These are phyloP conservation scores for Engraulis encrasicolus DNA, from an alignment of 2,113 vertebrate species.

Conservation along the genomic window DNA sequence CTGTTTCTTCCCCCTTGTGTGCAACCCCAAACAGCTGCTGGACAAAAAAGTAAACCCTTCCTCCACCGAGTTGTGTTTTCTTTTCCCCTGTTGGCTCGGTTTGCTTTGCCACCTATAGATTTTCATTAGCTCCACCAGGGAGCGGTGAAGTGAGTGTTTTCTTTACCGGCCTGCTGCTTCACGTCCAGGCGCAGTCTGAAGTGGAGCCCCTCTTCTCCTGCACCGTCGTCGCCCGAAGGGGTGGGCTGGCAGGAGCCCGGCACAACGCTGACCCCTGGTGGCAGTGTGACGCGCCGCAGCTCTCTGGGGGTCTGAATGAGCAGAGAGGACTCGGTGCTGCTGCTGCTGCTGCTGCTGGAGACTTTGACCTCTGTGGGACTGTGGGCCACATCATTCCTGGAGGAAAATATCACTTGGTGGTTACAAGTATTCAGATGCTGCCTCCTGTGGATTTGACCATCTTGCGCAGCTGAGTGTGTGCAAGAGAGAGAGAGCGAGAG, in stretches of 20 bases:
- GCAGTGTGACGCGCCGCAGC: slow-evolving; percentile 67
- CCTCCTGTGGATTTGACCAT: background rate
- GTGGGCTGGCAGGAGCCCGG: slow-evolving; percentile 78
- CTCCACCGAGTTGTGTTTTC: background rate
- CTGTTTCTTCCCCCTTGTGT: no score
- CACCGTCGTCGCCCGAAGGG: slow-evolving; percentile 57
- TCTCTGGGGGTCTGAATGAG: slow-evolving; percentile 59
- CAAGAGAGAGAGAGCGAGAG: background rate
- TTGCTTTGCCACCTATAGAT: background rate
- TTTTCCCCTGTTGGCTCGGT: background rate
- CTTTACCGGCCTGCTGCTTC: slow-evolving; percentile 53
- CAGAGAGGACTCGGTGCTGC: slow-evolving; percentile 68
- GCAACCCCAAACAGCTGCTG: no score
- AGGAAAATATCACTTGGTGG: background rate
- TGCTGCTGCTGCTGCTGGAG: slow-evolving; percentile 61
- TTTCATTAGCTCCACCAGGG: background rate
- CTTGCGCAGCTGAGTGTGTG: background rate
- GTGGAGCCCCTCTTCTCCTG: slow-evolving; percentile 80
- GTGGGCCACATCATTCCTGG: slow-evolving; percentile 67
- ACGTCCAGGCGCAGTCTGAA: slow-evolving; percentile 75
- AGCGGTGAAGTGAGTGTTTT: background rate
- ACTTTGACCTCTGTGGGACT: slow-evolving; percentile 69
- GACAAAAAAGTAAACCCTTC: no score
- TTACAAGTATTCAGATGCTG: slow-evolving; percentile 35
- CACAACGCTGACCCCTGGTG: slow-evolving; percentile 79